Conservation (phyloP, 2,888 invertebrate species). For the Amorpha juglandis region DNA sequence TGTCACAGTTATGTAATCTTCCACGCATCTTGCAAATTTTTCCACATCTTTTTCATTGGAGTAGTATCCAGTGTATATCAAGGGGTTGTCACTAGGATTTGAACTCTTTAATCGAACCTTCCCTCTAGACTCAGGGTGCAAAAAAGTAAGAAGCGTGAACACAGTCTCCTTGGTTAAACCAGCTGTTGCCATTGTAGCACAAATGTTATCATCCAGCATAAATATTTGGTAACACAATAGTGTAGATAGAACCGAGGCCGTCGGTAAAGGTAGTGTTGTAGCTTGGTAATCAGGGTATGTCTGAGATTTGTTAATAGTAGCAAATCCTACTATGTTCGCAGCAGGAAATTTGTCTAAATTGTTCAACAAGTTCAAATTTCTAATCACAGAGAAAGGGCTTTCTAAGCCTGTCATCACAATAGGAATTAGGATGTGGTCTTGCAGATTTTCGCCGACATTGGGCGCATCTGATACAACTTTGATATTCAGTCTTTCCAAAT, state of each 20-base stretch:
- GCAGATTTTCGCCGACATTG: constrained; percentile 58
- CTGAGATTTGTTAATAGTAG: constrained; percentile 49
- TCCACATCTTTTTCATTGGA: constrained; percentile 45
- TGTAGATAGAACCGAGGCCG: constrained; percentile 41
- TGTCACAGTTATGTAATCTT: constrained; percentile 43
- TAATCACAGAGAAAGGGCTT: constrained; percentile 33
- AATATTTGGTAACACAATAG: constrained; percentile 48
- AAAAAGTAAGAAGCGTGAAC: constrained; percentile 45
- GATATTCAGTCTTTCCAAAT: constrained; percentile 53
- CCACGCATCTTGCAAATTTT: constrained; percentile 38
- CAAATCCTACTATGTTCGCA: constrained; percentile 50
- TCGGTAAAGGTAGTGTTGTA: constrained; percentile 42
- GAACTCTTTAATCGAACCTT: constrained; percentile 48
- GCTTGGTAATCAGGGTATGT: constrained; percentile 58
- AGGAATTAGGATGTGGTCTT: constrained; percentile 57
- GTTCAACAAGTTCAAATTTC: constrained; percentile 40
- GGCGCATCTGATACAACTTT: constrained; percentile 50
- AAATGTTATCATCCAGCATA: constrained; percentile 47
- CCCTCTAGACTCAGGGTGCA: constrained; percentile 57
- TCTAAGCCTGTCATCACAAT: constrained; percentile 47
- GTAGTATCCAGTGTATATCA: constrained; percentile 52
- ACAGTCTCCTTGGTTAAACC: constrained; percentile 44
- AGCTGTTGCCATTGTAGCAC: constrained; percentile 42
- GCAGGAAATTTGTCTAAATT: constrained; percentile 52
- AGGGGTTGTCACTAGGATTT: constrained; percentile 49